Base-by-base conservation (phyloP, 2,113 vertebrate species). In the Caracal caracal region DNA sequence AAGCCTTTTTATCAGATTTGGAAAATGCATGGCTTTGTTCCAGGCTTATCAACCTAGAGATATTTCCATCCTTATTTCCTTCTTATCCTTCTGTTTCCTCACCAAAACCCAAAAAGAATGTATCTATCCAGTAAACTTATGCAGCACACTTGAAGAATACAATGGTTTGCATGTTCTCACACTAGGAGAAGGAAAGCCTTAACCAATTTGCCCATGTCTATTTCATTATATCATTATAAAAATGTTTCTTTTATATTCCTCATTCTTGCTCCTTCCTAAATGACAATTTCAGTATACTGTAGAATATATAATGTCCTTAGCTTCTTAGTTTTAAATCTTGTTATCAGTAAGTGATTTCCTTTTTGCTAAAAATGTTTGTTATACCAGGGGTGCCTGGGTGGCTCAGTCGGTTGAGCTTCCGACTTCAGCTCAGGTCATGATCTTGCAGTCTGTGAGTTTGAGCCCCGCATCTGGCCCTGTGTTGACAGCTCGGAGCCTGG, bases 211-310 rank as follows among this genome's bases (percentile, higher is more conserved):
- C 20, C 43, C 71, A 63, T 79, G n/a, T 85, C 40, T 63, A 93
- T 35, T 22, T 90, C 22, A 85, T 85, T 90, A 79, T 15, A 30
- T 68, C 33, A 83, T 70, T 96, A 89, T 61, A 40, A 93, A 88
- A 37, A 82, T 7, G 9, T 33, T 63, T 66, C n/a, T 40, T 78
- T 56, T 26, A 81, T 81, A 63, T 65, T 71, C 30, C 30, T 78
- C 22, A 80, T 63, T 20, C 35, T 90, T 70, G 24, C 24, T 85
- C 40, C 49, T 85, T 90, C 10, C 10, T 37, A 88, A 75, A 80
- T 47, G 22, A 70, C 28, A 53, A 63, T 5, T 30, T 71, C 17
- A 47, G 13, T 28, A 33, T 66, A 66, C 65, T 66, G 26, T 66
- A 13, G 65, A 66, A 16, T 66, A 66, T 66, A 61, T 61, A 61